These are phyloP conservation scores for Puma concolor DNA, from an alignment of 2,113 vertebrate species.

Conservation along the genomic window DNA sequence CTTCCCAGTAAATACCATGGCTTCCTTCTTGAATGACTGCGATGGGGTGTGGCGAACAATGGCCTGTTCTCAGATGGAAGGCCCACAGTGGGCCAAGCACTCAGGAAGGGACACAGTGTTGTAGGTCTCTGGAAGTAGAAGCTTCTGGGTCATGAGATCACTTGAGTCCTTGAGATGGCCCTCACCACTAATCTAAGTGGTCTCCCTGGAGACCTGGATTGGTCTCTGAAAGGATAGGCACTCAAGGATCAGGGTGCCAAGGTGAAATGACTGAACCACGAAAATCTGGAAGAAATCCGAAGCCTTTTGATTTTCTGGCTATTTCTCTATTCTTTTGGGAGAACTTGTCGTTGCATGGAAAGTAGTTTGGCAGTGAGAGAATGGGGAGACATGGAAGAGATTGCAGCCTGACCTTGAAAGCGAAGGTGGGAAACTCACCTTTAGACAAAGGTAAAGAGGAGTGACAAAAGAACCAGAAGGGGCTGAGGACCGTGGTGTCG, in stretches of 20 bases:
- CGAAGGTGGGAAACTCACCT: background rate
- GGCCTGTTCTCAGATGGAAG: background rate
- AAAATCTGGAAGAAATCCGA: background rate
- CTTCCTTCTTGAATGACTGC: background rate
- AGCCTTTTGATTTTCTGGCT: background rate
- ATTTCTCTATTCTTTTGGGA: background rate
- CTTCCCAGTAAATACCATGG: background rate
- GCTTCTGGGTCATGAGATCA: background rate
- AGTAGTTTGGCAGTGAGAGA: background rate
- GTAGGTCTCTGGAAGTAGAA: background rate
- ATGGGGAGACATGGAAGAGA: background rate
- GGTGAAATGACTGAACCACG: background rate
- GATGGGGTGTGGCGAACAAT: background rate
- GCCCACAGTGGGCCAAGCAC: background rate
- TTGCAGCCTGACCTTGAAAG: background rate
- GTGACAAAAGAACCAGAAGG: background rate
- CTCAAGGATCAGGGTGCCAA: background rate
- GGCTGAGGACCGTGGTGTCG: accelerated
- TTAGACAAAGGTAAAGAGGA: background rate
- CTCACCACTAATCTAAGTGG: background rate
- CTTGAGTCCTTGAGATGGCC: background rate
- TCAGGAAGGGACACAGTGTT: accelerated
- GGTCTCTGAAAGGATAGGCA: background rate
- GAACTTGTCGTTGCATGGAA: background rate
- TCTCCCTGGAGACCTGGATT: background rate